Conservation (phyloP, 2,888 invertebrate species). For the Drosophila kuntzei region DNA sequence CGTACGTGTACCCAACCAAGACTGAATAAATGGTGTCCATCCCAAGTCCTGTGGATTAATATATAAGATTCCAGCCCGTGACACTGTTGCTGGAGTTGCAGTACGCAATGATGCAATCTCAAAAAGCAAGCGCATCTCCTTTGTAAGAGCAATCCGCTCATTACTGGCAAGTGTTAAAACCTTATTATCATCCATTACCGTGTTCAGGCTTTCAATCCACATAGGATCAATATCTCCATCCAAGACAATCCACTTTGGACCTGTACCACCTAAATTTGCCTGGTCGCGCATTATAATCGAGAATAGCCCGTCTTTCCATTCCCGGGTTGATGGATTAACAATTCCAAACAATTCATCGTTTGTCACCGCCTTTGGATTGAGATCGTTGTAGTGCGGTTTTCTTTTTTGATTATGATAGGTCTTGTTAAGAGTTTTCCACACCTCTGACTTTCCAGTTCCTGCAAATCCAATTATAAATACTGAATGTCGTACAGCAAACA, state of each 20-base stretch:
- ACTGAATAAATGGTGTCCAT: slow-evolving; percentile 96
- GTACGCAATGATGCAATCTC: slow-evolving; percentile 96
- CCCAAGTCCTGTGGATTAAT: slow-evolving; percentile 97
- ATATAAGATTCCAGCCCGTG: slow-evolving; percentile 96
- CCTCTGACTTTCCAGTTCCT: slow-evolving; percentile 96
- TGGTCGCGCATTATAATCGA: slow-evolving; percentile 97
- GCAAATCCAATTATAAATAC: slow-evolving; percentile 95
- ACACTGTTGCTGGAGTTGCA: slow-evolving; percentile 98
- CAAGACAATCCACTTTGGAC: slow-evolving; percentile 97
- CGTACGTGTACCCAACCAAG: slow-evolving; percentile 93
- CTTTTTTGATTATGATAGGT: slow-evolving; percentile 93
- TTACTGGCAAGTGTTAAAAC: slow-evolving; percentile 96
- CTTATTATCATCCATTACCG: slow-evolving; percentile 99
- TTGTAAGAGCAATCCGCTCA: slow-evolving; percentile 95
- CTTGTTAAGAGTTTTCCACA: slow-evolving; percentile 95
- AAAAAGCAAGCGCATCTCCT: slow-evolving; percentile 95
- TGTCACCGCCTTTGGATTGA: slow-evolving; percentile 98
- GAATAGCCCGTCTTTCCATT: slow-evolving; percentile 97
- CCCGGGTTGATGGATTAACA: slow-evolving; percentile 96
- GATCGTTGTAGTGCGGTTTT: slow-evolving; percentile 94
- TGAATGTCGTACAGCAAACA: slow-evolving; percentile 97
- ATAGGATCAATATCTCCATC: slow-evolving; percentile 99
- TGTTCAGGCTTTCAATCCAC: slow-evolving; percentile 99
- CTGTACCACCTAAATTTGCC: slow-evolving; percentile 94
- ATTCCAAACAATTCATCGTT: slow-evolving; percentile 98